Conservation (phyloP, 2,888 invertebrate genomes). For the Pristionchus maxplancki region DNA sequence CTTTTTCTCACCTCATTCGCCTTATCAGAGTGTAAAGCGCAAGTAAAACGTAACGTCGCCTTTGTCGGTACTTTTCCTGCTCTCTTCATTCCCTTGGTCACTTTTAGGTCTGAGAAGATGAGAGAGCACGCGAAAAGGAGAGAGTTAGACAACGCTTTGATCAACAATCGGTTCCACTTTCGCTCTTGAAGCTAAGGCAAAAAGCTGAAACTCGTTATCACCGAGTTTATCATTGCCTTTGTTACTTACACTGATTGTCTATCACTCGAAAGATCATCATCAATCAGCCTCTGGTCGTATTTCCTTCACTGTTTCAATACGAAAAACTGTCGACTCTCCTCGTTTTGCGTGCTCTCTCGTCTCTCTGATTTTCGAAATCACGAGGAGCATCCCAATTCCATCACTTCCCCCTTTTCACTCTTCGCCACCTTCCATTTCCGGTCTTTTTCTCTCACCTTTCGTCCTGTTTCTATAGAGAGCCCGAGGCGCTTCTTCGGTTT, state of each 20-base stretch:
- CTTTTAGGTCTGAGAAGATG: no score
- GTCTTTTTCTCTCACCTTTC: background rate
- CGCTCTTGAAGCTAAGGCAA: background rate
- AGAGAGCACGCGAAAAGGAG: background rate
- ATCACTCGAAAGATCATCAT: background rate
- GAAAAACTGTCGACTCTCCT: no score
- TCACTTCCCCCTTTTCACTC: background rate
- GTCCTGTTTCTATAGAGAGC: background rate
- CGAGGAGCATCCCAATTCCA: background rate
- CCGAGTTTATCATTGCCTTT: background rate
- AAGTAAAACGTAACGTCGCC: background rate
- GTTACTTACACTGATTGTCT: background rate
- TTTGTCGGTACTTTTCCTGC: background rate
- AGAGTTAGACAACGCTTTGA: background rate
- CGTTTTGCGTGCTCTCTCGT: background rate
- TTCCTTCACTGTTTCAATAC: background rate
- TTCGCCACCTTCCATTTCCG: background rate
- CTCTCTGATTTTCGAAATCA: background rate
- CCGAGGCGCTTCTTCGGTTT: background rate
- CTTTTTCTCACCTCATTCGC: background rate
- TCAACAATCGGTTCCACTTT: background rate
- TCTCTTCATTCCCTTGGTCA: background rate
- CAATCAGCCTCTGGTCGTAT: background rate
- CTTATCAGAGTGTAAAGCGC: constrained; percentile 15
- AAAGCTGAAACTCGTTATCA: background rate